These are phyloP conservation scores for Erpornis zantholeuca DNA, from an alignment of 2,113 vertebrate species.

Conservation along the genomic window DNA sequence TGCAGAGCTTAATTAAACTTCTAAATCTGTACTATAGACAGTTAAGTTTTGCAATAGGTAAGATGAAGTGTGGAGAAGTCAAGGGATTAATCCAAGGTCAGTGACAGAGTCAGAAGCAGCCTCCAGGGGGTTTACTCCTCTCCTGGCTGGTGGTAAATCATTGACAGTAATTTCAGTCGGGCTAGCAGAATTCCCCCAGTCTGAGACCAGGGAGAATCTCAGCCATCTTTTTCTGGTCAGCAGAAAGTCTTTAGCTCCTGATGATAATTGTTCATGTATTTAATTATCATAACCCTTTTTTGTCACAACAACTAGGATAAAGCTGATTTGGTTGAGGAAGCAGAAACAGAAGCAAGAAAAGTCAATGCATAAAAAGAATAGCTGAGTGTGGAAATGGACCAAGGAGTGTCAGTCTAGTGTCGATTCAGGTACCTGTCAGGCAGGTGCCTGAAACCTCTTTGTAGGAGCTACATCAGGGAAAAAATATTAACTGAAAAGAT, in stretches of 20 bases:
- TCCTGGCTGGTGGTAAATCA: constrained; percentile 22
- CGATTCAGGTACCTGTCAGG: too few species aligned
- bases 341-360: not conserved
- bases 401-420: not conserved
- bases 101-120: not conserved
- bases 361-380: not conserved
- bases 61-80: constrained; percentile 32
- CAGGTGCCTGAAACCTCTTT: not conserved
- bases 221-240: not conserved
- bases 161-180: not conserved
- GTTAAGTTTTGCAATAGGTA: not conserved
- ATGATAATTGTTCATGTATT: not conserved
- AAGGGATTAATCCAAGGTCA: constrained; percentile 32
- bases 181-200: not conserved
- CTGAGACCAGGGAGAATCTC: not conserved
- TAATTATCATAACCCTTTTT: not conserved
- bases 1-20: constrained; percentile 1
- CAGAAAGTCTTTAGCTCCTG: not conserved
- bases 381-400: not conserved
- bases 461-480: not conserved
- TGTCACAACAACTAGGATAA: not conserved
- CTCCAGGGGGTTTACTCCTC: not conserved
- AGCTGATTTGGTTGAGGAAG: not conserved
- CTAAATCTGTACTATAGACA: not conserved
- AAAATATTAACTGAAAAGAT: not conserved